Conservation (phyloP, 2,797 vertebrate species). For the Chrosomus eos region DNA sequence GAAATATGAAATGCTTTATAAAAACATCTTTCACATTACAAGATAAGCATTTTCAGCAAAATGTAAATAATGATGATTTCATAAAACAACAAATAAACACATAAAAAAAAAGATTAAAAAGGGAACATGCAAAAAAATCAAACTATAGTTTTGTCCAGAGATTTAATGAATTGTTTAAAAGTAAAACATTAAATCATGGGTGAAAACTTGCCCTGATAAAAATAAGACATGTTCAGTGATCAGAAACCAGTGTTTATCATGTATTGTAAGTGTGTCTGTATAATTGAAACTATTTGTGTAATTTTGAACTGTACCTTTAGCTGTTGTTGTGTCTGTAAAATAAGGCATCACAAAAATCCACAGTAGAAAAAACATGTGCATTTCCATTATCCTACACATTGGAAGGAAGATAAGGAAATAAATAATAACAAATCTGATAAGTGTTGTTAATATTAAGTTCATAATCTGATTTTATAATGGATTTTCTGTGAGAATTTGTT, state of each 20-base stretch:
- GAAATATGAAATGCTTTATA: no score
- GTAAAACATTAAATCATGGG: background rate
- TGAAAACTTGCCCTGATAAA: background rate
- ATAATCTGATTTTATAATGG: background rate
- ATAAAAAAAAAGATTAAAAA: background rate
- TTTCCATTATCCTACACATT: background rate
- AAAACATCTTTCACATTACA: no score
- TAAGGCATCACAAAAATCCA: background rate
- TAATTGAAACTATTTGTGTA: background rate
- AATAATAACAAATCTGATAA: no score
- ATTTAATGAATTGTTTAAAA: background rate
- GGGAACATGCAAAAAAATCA: background rate
- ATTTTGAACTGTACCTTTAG: constrained; percentile 11
- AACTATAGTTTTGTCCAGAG: background rate
- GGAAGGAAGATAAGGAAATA: no score
- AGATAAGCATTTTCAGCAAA: no score
- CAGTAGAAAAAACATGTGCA: background rate
- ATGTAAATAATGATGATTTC: background rate
- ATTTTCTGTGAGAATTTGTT: background rate
- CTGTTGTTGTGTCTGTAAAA: constrained; percentile 3
- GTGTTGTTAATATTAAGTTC: no score
- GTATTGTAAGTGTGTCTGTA: background rate
- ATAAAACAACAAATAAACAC: background rate
- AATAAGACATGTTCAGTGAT: background rate
- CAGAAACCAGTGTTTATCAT: background rate